Percentiles rank a stretch among this genome's conserved stretches.
Conservation (phyloP, 2,113 vertebrate species). For the Recurvirostra avosetta region DNA sequence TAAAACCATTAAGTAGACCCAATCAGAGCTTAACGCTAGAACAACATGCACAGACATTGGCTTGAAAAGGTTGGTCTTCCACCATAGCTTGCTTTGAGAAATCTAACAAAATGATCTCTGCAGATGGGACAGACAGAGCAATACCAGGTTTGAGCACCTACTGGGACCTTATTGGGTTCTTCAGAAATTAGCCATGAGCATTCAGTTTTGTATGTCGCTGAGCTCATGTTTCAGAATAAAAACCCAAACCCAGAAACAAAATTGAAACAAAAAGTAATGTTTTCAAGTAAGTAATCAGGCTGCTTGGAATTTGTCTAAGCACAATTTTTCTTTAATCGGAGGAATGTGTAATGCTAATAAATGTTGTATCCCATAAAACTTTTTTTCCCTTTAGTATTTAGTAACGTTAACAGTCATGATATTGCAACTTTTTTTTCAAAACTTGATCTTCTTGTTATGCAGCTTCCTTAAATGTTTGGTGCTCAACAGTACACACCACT, state of each 20-base stretch:
- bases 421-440: neutral
- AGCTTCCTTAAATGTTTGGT: neutral
- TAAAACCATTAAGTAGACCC: neutral
- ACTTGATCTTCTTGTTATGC: neutral
- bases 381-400: neutral
- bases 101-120: neutral
- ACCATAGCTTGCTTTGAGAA: neutral
- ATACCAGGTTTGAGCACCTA: neutral
- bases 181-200: neutral
- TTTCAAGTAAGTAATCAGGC: neutral
- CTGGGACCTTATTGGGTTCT: neutral
- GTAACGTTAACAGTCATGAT: neutral
- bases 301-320: neutral
- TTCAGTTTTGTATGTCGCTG: neutral
- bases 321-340: neutral
- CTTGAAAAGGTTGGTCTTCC: neutral
- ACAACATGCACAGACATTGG: neutral
- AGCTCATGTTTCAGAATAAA: neutral
- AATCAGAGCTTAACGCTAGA: neutral
- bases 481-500: neutral
- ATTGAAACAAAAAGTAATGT: neutral
- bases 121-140: neutral
- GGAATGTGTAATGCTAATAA: neutral
- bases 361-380: neutral
- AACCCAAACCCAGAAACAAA: neutral